Evolutionary conservation across 2,797 vertebrate genomes (phyloP), one percentile per base, ranked within the genome.

Genomic region (Pipistrellus pipistrellus): DNA sequence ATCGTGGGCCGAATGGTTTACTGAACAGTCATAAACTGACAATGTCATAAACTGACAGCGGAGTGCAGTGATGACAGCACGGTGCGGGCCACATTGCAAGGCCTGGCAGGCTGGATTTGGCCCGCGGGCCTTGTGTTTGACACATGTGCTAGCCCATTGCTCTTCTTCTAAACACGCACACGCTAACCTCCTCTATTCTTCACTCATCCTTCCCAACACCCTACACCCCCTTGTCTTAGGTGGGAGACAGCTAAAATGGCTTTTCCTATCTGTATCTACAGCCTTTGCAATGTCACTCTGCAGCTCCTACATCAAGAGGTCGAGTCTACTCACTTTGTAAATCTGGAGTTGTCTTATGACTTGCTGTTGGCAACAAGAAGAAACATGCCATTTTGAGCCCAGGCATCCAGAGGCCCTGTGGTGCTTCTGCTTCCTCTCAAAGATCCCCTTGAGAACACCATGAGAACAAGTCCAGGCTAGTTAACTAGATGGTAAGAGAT

Each of bases 311-410:
- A 59, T 30, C 15, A 90, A 57, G 81, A 81, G 59, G 75, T 55
- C 10, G 90, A 46, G 48, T 66, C 82, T 80, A 11, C 41, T 75
- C 21, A 38, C 3, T 21, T 27, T 72, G 38, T 32, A 69, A 57
- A 41, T 77, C 27, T 73, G 55, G 48, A 62, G 62, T 55, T 90
- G 82, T 38, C 66, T 78, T 71, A 30, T 89, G 38, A 84, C n/a
- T 30, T 88, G 51, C 44, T 80, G 8, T 69, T 44, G 57, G 83
- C 38, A 95, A 80, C n/a, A 91, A 68, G 25, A 91, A 77, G 20
- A 78, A 85, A 82, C 15, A 3, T 46, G 57, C 48, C 38, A 18
- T 6, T 59, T 21, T 83, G 64, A 78, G 64, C n/a, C 10, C 69
- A 66, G 53, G 57, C 55, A 41, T 82, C 30, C n/a, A 46, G 23